These are phyloP conservation scores for Panonychus citri DNA, from an alignment of 1,140 invertebrate genomes.

Conservation along the genomic window DNA sequence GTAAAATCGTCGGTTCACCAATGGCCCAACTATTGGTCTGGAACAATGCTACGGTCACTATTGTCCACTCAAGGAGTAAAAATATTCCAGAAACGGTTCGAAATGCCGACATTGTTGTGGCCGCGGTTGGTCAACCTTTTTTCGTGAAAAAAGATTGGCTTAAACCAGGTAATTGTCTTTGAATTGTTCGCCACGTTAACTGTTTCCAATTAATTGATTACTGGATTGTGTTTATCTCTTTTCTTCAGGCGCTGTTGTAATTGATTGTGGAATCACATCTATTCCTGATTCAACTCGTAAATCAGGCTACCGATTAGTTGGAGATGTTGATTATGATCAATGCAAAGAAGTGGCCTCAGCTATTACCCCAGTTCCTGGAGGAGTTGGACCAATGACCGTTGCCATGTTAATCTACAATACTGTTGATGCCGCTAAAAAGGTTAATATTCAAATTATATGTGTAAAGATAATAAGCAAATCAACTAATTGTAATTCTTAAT, in stretches of 20 bases:
- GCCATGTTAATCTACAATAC: slow-evolving; percentile 71
- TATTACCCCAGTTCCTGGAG: slow-evolving; percentile 92
- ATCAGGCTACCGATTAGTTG: slow-evolving; percentile 59
- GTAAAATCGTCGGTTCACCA: slow-evolving; percentile 92
- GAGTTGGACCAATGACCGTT: slow-evolving; percentile 86
- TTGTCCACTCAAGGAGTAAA: slow-evolving; percentile 83
- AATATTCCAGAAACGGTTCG: slow-evolving; percentile 46
- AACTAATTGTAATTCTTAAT: too few relatives aligned
- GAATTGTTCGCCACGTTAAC: too few relatives aligned
- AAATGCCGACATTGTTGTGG: slow-evolving; percentile 82
- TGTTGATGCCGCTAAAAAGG: slow-evolving; percentile 34
- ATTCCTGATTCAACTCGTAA: slow-evolving; percentile 65
- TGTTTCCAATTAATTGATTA: too few relatives aligned
- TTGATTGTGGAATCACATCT: slow-evolving; percentile 94
- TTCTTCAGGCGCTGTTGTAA: slow-evolving; percentile 65
- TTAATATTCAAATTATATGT: too few relatives aligned
- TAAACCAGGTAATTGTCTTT: slow-evolving; percentile 46
- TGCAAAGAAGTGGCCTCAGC: slow-evolving; percentile 30
- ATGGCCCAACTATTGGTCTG: slow-evolving; percentile 81
- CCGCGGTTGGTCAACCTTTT: slow-evolving; percentile 71
- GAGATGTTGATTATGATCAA: slow-evolving; percentile 74
- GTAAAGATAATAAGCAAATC: too few relatives aligned
- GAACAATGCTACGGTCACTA: slow-evolving; percentile 85
- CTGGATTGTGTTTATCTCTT: background rate
- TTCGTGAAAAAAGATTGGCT: slow-evolving; percentile 89